These are phyloP conservation scores for Dendropsophus ebraccatus DNA, from an alignment of 2,113 vertebrate species.

Conservation along the genomic window DNA sequence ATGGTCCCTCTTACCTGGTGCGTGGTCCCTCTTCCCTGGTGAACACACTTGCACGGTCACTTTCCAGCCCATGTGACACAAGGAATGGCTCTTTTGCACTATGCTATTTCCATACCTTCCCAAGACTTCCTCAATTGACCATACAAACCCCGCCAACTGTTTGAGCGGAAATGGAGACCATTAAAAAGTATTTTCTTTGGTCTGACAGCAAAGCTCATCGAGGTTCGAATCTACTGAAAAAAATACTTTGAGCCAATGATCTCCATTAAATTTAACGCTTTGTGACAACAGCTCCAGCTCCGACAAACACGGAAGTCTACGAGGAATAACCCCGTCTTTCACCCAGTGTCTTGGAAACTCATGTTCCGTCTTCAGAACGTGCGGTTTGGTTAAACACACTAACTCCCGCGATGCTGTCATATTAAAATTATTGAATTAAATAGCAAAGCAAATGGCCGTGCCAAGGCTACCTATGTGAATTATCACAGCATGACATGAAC, in stretches of 20 bases:
- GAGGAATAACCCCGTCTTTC: not conserved
- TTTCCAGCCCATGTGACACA: too few relatives aligned
- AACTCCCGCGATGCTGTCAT: slow-evolving; percentile 58
- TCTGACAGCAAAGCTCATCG: not conserved
- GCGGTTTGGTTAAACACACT: slow-evolving; percentile 55
- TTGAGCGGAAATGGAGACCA: not conserved
- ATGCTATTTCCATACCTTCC: not conserved
- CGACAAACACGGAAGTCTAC: not conserved
- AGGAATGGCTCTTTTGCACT: too few relatives aligned
- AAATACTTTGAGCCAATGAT: not conserved
- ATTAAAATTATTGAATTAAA: slow-evolving; percentile 60
- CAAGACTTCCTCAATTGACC: not conserved
- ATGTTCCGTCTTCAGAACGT: slow-evolving; percentile 37
- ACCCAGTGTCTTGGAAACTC: slow-evolving; percentile 16
- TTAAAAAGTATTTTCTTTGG: not conserved
- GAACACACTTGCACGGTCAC: too few relatives aligned
- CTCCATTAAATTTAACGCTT: not conserved
- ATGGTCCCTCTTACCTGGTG: too few relatives aligned
- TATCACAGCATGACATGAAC: slow-evolving; percentile 56
- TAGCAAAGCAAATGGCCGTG: slow-evolving; percentile 40
- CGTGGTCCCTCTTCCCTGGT: too few relatives aligned
- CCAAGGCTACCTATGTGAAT: slow-evolving; percentile 60
- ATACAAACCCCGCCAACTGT: not conserved
- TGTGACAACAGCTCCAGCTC: not conserved
- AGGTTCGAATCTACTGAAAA: not conserved